Evolutionary conservation across 2,888 invertebrate species (phyloP), one percentile per base, ranked within the genome.

Genomic region (Tricholauxania praeusta): DNA sequence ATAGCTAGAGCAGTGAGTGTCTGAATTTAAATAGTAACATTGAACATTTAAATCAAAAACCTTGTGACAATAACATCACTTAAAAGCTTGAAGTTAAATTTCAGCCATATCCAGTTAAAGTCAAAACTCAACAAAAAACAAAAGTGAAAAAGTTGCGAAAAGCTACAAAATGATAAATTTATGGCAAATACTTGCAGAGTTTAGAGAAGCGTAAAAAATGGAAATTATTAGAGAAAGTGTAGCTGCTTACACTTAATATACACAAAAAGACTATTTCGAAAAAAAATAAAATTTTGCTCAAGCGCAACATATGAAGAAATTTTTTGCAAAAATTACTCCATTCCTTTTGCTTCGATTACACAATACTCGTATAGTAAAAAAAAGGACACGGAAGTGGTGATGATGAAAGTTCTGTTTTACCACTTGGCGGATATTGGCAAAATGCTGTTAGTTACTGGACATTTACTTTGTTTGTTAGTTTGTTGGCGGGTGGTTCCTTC

Each of bases 151-250:
- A 73, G 71, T 75, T 72, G 74, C 68, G 67, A 1, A 28, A 28
- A 28, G 28, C 28, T 3, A 28, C 28, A 68, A 75, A 74, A 73
- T 75, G 71, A 75, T 78, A 75, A 76, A 75, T 75, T 76, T 74
- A 75, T 76, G 75, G 75, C 67, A 76, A 74, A 72, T 73, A 28
- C 28, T 28, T 28, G 28, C 28, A 28, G 55, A 71, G 73, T 74
- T 76, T 28, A 8, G 55, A 39, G 48, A 57, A 57, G 28, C 2
- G 14, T 47, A 47, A 19, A 39, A 28, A 52, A 39, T 15, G 52
- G 28, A 28, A 55, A n/a, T 39, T 17, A 14, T 17, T 12, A 17
- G 17, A 15, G 55, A 65, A 47, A 62, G 12, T 39, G 5, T n/a
- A 15, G 62, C 32, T 7, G 17, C 32, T 19, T 19, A 4, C 12